Evolutionary conservation across 2,113 vertebrate genomes (phyloP).

Genomic region (Odocoileus virginianus): DNA sequence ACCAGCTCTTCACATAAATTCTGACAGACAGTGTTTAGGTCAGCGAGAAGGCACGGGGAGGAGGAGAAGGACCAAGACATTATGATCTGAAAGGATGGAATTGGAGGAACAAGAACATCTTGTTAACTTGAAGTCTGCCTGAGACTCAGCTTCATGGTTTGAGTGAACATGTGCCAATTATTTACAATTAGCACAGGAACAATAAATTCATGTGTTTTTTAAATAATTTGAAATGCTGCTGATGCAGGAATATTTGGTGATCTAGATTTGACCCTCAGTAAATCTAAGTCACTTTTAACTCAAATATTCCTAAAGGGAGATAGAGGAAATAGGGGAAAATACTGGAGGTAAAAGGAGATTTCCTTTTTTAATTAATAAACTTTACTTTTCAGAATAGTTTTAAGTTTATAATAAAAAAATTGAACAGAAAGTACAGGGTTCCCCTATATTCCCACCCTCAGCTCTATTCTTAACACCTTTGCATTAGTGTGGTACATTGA

Average conservation of each 20-base stretch:
- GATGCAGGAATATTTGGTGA: not conserved
- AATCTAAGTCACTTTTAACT: constrained; percentile 30
- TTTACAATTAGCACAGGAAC: not conserved
- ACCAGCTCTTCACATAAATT: not conserved
- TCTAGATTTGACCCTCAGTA: not conserved
- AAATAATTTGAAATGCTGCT: constrained; percentile 11
- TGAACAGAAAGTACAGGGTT: not conserved
- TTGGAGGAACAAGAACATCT: not conserved
- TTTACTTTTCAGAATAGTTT: not conserved
- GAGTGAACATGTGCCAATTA: not conserved
- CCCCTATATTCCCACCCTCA: not conserved
- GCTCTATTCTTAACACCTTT: not conserved
- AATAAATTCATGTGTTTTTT: not conserved
- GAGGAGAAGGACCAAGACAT: not conserved
- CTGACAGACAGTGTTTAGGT: not conserved
- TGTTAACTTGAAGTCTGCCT: not conserved
- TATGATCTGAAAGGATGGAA: not conserved
- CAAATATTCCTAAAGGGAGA: not conserved
- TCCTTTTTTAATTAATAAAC: not conserved
- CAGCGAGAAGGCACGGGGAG: not conserved
- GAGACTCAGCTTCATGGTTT: not conserved
- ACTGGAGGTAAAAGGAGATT: not conserved
- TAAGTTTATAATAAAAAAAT: not conserved
- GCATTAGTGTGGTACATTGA: not conserved
- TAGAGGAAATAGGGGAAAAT: not conserved